Conservation (phyloP, 2,113 vertebrate species). For the Melanerpes formicivorus region DNA sequence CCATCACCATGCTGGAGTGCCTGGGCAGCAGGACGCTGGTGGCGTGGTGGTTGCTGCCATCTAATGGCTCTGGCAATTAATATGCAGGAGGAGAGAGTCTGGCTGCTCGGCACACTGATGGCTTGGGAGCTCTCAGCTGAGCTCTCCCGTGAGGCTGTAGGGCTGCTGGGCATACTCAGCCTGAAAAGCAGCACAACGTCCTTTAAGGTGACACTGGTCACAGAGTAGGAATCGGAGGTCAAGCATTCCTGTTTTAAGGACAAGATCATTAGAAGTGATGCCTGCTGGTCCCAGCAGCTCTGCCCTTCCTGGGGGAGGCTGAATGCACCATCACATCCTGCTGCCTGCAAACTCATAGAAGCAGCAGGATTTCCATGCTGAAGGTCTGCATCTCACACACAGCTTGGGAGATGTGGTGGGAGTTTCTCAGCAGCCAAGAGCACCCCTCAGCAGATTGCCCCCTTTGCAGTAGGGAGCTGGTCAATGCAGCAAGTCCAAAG, state of each 20-base stretch:
- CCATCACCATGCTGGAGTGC: not conserved
- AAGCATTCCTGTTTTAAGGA: accelerated
- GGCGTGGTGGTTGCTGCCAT: slow-evolving; percentile 57
- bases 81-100: not conserved
- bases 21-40: not conserved
- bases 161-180: not conserved
- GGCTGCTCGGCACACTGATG: accelerated
- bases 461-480: not conserved
- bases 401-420: accelerated
- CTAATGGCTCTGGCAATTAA: slow-evolving; percentile 28
- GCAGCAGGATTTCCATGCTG: not conserved
- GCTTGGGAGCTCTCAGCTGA: not conserved
- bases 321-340: accelerated
- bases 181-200: not conserved
- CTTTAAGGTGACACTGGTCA: not conserved
- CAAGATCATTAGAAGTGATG: not conserved
- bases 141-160: not conserved
- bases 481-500: not conserved
- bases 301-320: not conserved
- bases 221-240: not conserved
- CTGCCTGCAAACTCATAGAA: not conserved
- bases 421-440: not conserved
- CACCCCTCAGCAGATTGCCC: not conserved
- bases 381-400: not conserved
- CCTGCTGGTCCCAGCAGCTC: not conserved